phyloP scores from a whole-genome alignment of 2,888 invertebrate genomes.

The Epiperipatus broadwayi region DNA sequence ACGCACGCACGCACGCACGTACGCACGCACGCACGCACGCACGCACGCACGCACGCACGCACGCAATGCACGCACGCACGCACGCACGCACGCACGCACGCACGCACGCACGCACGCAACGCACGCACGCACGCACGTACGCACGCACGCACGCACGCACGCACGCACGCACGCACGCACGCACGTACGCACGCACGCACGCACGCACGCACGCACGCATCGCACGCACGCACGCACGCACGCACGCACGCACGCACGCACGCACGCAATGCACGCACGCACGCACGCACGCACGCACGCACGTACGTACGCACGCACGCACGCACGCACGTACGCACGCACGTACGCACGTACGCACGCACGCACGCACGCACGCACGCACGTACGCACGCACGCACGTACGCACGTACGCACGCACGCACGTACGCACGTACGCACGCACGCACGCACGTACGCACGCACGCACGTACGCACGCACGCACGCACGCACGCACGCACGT shows the following conservation, averaged over 20 bases:
- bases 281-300: conserved; percentile 13
- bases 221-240: too few relatives aligned
- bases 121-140: conserved; percentile 15
- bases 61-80: too few relatives aligned
- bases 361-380: background rate
- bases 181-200: conserved; percentile 3
- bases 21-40: conserved; percentile 14
- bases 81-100: conserved; percentile 15
- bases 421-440: conserved; percentile 3
- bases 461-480: conserved; percentile 3
- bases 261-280: too few relatives aligned
- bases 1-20: conserved; percentile 13
- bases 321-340: conserved; percentile 9
- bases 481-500: conserved; percentile 3
- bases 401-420: background rate
- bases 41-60: conserved; percentile 10
- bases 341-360: conserved; percentile 5
- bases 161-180: conserved; percentile 15
- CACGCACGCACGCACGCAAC: conserved; percentile 15
- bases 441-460: conserved; percentile 3
- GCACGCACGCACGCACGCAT: too few relatives aligned
- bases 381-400: conserved; percentile 4
- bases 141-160: conserved; percentile 15
- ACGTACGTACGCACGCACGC: conserved; percentile 11
- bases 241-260: too few relatives aligned